Conservation (phyloP, 2,113 vertebrate species). For the Labeo catla region DNA sequence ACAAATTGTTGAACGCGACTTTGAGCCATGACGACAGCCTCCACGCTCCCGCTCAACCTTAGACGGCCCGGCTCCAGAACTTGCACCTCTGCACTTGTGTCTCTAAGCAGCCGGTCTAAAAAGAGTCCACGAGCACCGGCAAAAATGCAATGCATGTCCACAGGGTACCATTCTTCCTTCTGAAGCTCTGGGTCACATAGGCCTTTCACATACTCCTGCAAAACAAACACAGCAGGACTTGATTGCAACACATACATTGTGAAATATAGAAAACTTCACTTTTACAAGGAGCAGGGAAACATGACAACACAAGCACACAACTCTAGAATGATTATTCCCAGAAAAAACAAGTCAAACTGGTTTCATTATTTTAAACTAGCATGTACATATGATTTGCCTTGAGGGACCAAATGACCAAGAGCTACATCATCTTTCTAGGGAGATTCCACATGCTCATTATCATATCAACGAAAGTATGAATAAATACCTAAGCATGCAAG, state of each 20-base stretch:
- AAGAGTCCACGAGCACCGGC: slow-evolving; percentile 88
- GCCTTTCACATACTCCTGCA: slow-evolving; percentile 92
- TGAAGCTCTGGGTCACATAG: slow-evolving; percentile 94
- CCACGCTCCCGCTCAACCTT: slow-evolving; percentile 82
- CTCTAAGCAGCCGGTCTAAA: slow-evolving; percentile 86
- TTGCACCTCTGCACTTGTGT: slow-evolving; percentile 90
- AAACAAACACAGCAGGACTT: slow-evolving; percentile 19
- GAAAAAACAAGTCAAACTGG: background rate
- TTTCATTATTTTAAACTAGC: background rate
- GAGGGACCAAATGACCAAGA: background rate
- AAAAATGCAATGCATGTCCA: slow-evolving; percentile 97
- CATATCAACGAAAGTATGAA: background rate
- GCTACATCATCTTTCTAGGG: background rate
- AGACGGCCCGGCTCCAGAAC: slow-evolving; percentile 86
- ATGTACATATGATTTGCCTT: background rate
- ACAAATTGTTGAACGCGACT: slow-evolving; percentile 94
- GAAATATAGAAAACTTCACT: background rate
- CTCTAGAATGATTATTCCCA: background rate
- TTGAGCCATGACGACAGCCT: slow-evolving; percentile 94
- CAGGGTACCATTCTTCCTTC: slow-evolving; percentile 88
- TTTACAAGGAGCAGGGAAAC: background rate
- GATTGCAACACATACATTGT: background rate
- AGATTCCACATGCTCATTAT: background rate
- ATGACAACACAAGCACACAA: background rate
- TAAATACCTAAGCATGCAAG: background rate